Evolutionary conservation across 1,140 invertebrate genomes (phyloP).

Genomic region (Hormaphis cornu): DNA sequence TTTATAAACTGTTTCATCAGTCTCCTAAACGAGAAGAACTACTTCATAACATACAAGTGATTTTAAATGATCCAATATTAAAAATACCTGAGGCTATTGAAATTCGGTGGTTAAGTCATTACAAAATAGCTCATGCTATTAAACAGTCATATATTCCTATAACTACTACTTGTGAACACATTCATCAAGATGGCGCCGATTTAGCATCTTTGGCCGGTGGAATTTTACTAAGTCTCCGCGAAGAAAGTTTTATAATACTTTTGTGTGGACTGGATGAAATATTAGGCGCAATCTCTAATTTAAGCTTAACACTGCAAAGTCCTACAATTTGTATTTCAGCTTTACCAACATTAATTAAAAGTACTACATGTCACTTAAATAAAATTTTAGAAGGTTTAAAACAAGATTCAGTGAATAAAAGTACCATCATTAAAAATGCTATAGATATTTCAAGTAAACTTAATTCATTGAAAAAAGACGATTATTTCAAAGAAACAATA

Average conservation of each 20-base stretch:
- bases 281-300: neutral
- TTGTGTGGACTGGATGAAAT: neutral
- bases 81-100: neutral
- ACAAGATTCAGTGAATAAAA: neutral
- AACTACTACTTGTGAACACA: neutral
- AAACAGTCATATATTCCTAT: neutral
- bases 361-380: neutral
- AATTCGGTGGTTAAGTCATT: neutral
- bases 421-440: neutral
- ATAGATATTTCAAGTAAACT: neutral
- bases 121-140: neutral
- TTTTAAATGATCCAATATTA: neutral
- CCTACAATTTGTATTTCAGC: neutral
- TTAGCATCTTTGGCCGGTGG: neutral
- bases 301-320: neutral
- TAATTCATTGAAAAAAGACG: neutral
- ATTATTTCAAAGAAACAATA: neutral
- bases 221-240: neutral
- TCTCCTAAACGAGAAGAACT: neutral
- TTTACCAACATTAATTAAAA: neutral
- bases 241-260: neutral
- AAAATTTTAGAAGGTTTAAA: neutral
- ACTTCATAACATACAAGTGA: neutral
- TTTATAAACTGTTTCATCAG: neutral
- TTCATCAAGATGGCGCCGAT: neutral